Evolutionary conservation across 2,113 vertebrate species (phyloP).

Genomic region (Alces alces): DNA sequence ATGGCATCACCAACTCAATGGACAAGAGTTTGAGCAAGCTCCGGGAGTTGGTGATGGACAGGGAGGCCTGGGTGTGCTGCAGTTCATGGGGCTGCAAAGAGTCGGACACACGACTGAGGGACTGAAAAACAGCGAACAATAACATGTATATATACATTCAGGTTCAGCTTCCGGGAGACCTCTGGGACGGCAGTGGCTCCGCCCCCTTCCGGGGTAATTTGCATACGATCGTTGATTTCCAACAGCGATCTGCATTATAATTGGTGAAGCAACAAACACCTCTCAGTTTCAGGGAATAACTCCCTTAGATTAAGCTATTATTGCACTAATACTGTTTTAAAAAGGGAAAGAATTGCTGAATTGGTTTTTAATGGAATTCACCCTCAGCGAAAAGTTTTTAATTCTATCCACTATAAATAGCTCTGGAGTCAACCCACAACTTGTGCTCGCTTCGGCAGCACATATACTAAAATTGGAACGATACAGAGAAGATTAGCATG

Average conservation of each 20-base stretch:
- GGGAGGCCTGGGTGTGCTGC: not conserved
- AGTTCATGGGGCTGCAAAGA: not conserved
- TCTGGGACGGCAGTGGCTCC: constrained; percentile 31
- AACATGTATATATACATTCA: not conserved
- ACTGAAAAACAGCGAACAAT: not conserved
- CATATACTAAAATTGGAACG: constrained; percentile 75
- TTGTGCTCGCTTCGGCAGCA: constrained; percentile 73
- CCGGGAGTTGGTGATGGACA: not conserved
- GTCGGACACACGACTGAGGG: not conserved
- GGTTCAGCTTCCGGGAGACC: not conserved
- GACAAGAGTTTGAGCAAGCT: not conserved
- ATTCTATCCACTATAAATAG: fast-evolving
- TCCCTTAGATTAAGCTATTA: fast-evolving
- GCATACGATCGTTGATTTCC: not conserved
- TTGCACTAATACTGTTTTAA: fast-evolving
- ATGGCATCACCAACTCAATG: not conserved
- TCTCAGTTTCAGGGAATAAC: fast-evolving
- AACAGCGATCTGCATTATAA: not conserved
- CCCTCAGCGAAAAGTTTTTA: fast-evolving
- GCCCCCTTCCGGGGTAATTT: not conserved
- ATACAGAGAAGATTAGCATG: constrained; percentile 77
- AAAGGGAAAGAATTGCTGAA: fast-evolving
- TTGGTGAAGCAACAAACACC: not conserved
- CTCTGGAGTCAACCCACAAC: fast-evolving
- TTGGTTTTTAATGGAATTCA: fast-evolving